These are phyloP conservation scores for Trypoxylus dichotomus DNA, from an alignment of 1,140 invertebrate genomes.

Conservation along the genomic window DNA sequence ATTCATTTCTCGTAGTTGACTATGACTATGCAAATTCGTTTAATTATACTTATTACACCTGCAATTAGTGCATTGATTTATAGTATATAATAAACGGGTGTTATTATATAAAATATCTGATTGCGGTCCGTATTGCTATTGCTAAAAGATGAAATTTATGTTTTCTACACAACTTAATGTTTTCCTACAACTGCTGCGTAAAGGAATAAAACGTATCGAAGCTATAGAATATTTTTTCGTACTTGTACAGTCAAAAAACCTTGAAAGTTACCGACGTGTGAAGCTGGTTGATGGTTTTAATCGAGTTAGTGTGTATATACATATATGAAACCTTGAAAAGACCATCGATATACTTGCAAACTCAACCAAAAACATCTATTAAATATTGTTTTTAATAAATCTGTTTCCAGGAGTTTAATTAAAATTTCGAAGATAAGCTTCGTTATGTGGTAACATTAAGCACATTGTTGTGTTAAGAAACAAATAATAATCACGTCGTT, in stretches of 20 bases:
- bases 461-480: too few species aligned
- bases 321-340: background rate
- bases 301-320: background rate
- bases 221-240: background rate
- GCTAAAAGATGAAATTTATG: conserved; percentile 11
- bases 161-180: background rate
- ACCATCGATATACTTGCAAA: too few species aligned
- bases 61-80: conserved; percentile 29
- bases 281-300: background rate
- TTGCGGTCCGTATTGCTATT: background rate
- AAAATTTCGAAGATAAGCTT: too few species aligned
- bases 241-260: background rate
- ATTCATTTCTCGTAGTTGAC: conserved; percentile 30
- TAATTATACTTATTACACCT: conserved; percentile 28
- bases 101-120: conserved; percentile 12
- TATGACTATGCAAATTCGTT: conserved; percentile 28
- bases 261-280: too few species aligned
- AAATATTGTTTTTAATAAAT: too few species aligned
- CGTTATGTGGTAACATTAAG: too few species aligned
- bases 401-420: too few species aligned
- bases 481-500: too few species aligned
- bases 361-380: too few species aligned
- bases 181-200: background rate
- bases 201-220: background rate
- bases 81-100: conserved; percentile 19